Conservation (phyloP, 1,140 invertebrate species). For the Nymphalis io region DNA sequence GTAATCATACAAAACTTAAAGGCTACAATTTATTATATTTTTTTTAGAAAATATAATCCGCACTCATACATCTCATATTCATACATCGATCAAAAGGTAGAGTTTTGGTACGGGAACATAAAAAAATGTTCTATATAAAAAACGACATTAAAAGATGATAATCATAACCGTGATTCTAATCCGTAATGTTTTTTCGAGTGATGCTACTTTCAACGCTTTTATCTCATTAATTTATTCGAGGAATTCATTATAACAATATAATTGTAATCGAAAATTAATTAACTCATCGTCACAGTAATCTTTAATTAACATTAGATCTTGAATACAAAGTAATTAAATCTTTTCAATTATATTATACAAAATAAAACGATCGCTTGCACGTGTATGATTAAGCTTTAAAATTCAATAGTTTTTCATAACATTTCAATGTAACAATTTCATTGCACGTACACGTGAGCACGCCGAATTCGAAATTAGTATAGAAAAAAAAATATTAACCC, state of each 20-base stretch:
- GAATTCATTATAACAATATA: constrained; percentile 10
- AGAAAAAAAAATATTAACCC: constrained; percentile 64
- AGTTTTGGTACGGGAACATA: no score
- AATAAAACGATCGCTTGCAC: constrained; percentile 5
- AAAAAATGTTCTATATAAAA: not conserved
- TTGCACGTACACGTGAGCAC: constrained; percentile 64
- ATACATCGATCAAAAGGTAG: no score
- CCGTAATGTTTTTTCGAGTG: not conserved
- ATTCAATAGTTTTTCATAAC: constrained; percentile 23
- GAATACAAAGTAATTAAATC: constrained; percentile 13
- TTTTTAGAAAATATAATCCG: no score
- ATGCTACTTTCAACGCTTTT: not conserved
- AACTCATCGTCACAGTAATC: constrained; percentile 5
- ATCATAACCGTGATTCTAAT: not conserved
- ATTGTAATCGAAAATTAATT: constrained; percentile 16
- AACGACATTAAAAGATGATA: not conserved
- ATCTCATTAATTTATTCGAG: constrained; percentile 1
- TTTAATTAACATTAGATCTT: not conserved
- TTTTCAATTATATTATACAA: not conserved
- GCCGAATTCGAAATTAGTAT: constrained; percentile 49
- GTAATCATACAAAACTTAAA: no score
- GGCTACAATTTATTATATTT: no score
- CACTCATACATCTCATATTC: no score
- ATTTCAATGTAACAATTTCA: constrained; percentile 46
- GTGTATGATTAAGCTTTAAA: constrained; percentile 23